These are phyloP conservation scores for Eupithecia abbreviata DNA, from an alignment of 2,888 invertebrate genomes.

Conservation along the genomic window DNA sequence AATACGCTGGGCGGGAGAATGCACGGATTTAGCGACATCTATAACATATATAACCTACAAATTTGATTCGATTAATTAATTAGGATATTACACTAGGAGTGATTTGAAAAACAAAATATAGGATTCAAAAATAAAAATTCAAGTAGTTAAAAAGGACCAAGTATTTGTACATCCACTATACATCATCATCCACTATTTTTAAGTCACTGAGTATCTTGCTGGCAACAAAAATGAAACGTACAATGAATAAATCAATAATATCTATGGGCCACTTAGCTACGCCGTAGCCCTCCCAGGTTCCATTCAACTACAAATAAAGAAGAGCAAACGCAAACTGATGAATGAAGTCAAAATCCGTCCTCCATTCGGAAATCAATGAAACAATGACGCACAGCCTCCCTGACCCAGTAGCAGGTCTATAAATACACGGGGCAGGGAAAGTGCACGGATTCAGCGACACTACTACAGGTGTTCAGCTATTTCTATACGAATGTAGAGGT, in stretches of 20 bases:
- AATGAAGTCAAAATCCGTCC: not conserved
- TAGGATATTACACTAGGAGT: too few relatives aligned
- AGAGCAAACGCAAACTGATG: constrained; percentile 4
- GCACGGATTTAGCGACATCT: not conserved
- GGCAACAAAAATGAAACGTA: too few relatives aligned
- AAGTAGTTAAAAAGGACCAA: too few relatives aligned
- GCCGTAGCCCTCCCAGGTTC: not conserved
- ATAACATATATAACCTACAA: too few relatives aligned
- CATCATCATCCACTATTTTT: too few relatives aligned
- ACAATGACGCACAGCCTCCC: constrained; percentile 10
- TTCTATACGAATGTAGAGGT: not conserved
- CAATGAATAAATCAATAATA: too few relatives aligned
- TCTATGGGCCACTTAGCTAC: not conserved
- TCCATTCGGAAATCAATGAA: constrained; percentile 10
- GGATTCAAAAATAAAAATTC: too few relatives aligned
- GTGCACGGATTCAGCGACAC: constrained; percentile 28
- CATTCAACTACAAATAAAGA: not conserved
- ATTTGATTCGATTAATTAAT: too few relatives aligned
- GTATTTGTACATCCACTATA: too few relatives aligned
- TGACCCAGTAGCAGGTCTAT: constrained; percentile 17
- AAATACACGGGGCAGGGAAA: constrained; percentile 28
- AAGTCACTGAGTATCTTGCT: too few relatives aligned
- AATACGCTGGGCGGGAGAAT: not conserved
- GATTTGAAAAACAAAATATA: too few relatives aligned
- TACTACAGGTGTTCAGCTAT: constrained; percentile 27